Base-by-base conservation (phyloP, 2,113 vertebrate genomes). In the Amphiprion percula region DNA sequence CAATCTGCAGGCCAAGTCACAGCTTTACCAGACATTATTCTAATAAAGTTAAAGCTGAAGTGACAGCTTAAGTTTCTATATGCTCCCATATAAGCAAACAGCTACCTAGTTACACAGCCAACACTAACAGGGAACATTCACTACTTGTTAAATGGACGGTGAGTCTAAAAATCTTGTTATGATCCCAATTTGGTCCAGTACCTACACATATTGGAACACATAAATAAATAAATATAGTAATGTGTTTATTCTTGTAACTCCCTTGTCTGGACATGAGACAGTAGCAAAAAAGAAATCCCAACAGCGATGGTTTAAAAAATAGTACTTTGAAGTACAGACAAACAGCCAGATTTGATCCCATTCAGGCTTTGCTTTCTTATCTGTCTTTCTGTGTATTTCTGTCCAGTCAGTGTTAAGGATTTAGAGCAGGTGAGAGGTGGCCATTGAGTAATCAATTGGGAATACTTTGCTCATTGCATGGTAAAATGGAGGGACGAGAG, bases 391-490 rank as follows among this genome's bases (percentile, higher is more conserved):
- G 50, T 9, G 33, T 37, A 37, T 37, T 79, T 68, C 60, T 44
- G 30, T 77, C 54, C 58, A 80, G 70, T 77, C 67, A 77, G 75
- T 37, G 26, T 26, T 26, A 53, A 65, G 52, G 10, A 64, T 56
- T 75, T 67, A 73, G 58, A 44, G 50, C 50, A 52, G 59, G 55
- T 30, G 41, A 87, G 68, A 65, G 64, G 52, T 59, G 70, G 67
- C 70, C 77, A 84, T 78, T 77, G 77, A 78, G 68, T 79, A 71
- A 82, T 87, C 62, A 68, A 70, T 71, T 69, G 63, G 78, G 87
- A 87, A 84, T 88, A 71, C 75, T 85, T 68, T 69, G 83, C 78
- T 85, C 86, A 67, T 66, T 55, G 68, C 73, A 84, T 68, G 75
- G 67, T 75, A 60, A 89, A 87, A 86, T 80, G 68, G 59, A 68